Percentiles rank a stretch among this genome's conserved stretches.
These are phyloP conservation scores for Nanorana parkeri DNA, from an alignment of 2,113 vertebrate genomes.

Conservation along the genomic window DNA sequence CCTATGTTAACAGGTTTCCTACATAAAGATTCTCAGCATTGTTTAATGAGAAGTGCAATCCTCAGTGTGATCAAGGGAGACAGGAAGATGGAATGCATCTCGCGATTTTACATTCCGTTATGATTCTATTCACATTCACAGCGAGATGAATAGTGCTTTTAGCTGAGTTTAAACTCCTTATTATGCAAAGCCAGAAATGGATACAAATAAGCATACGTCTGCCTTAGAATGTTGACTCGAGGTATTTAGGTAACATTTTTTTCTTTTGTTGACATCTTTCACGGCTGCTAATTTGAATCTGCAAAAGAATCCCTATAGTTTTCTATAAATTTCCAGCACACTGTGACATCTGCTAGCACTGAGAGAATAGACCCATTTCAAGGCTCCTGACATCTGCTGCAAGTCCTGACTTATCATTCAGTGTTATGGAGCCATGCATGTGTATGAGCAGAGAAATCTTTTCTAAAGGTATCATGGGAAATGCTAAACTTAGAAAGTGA, in stretches of 20 bases:
- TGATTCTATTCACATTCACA: slow-evolving; percentile 48
- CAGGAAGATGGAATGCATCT: slow-evolving; percentile 42
- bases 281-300: slow-evolving; percentile 58
- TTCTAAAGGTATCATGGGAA: slow-evolving; percentile 35
- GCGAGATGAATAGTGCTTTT: slow-evolving; percentile 48
- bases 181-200: slow-evolving; percentile 47
- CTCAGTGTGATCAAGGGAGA: slow-evolving; percentile 29
- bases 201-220: slow-evolving; percentile 55
- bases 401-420: slow-evolving; percentile 52
- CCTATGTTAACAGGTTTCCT: slow-evolving; percentile 5
- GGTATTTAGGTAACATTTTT: slow-evolving; percentile 56
- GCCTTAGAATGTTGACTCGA: slow-evolving; percentile 38
- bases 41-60: slow-evolving; percentile 28
- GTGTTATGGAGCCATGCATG: slow-evolving; percentile 46
- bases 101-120: slow-evolving; percentile 16
- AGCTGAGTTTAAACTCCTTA: slow-evolving; percentile 50
- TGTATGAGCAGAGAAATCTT: slow-evolving; percentile 51
- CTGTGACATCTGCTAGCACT: slow-evolving; percentile 62
- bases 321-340: slow-evolving; percentile 36
- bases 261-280: slow-evolving; percentile 60
- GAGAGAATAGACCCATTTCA: slow-evolving; percentile 62
- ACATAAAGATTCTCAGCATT: slow-evolving; percentile 35
- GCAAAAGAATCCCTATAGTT: slow-evolving; percentile 56
- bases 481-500: neutral
- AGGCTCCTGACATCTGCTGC: slow-evolving; percentile 57